Evolutionary conservation across 1,140 invertebrate genomes (phyloP).

Genomic region (Acromyrmex heyeri): DNA sequence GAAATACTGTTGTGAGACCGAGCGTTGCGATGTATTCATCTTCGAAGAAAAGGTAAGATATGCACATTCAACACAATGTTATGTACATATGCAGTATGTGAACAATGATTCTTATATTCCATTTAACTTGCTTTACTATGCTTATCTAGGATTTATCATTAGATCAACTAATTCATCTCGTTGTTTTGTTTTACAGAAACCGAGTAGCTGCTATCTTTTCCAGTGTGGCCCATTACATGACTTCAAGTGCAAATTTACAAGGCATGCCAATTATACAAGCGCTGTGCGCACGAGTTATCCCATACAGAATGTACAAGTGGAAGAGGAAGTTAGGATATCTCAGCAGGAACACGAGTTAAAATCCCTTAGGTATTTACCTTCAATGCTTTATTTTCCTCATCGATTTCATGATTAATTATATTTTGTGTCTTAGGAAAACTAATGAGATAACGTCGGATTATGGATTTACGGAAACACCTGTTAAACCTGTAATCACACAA

Average conservation of each 20-base stretch:
- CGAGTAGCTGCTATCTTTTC: conserved; percentile 96
- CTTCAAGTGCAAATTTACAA: conserved; percentile 97
- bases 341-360: conserved; percentile 94
- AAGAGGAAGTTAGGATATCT: conserved; percentile 90
- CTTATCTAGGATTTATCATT: too few relatives aligned
- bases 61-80: neutral
- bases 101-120: neutral
- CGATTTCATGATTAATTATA: conserved; percentile 30
- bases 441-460: conserved; percentile 74
- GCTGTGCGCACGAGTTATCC: conserved; percentile 90
- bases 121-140: too few relatives aligned
- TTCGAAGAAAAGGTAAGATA: conserved; percentile 94
- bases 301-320: conserved; percentile 88
- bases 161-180: neutral
- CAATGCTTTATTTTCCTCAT: neutral
- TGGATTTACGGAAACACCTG: conserved; percentile 75
- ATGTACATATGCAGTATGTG: neutral
- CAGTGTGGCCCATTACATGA: conserved; percentile 95
- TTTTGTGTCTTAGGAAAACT: conserved; percentile 71
- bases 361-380: conserved; percentile 89
- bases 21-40: conserved; percentile 95
- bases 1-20: conserved; percentile 94
- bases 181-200: conserved; percentile 87
- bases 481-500: conserved; percentile 70
- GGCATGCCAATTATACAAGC: conserved; percentile 96